Percentiles rank a stretch among this genome's conserved stretches.
Conservation (phyloP, 1,140 invertebrate species). For the Papilio glaucus region DNA sequence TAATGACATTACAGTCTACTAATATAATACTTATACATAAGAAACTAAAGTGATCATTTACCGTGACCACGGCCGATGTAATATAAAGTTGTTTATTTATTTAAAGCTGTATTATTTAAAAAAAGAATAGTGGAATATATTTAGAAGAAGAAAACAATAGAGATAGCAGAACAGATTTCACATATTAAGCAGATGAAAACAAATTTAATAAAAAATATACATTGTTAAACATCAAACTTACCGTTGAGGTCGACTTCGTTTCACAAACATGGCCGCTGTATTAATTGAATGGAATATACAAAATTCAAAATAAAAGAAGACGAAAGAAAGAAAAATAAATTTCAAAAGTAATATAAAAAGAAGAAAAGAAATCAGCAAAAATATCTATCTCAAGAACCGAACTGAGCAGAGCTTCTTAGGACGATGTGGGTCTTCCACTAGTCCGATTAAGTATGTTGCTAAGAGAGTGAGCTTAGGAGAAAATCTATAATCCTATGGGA, state of each 20-base stretch:
- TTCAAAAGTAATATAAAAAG: not conserved
- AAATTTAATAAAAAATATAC: not conserved
- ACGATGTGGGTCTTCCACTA: conserved; percentile 21
- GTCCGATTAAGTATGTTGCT: conserved; percentile 31
- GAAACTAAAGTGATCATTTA: no score
- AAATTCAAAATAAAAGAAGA: not conserved
- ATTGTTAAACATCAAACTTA: not conserved
- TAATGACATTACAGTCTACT: no score
- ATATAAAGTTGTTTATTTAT: no score
- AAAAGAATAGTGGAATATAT: no score
- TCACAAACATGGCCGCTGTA: not conserved
- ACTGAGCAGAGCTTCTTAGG: not conserved
- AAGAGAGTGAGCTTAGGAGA: conserved; percentile 36
- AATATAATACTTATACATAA: no score
- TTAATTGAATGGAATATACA: not conserved
- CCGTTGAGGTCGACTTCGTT: not conserved
- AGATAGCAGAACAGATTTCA: no score
- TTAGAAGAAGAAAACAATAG: no score
- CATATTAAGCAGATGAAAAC: no score
- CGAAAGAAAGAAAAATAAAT: not conserved
- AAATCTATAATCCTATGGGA: conserved; percentile 57
- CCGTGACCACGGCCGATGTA: no score
- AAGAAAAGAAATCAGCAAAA: conserved; percentile 2
- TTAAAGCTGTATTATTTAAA: no score
- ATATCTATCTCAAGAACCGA: not conserved